Evolutionary conservation across 1,140 invertebrate species (phyloP).

Genomic region (Hermatobates lingyangjiaoensis): DNA sequence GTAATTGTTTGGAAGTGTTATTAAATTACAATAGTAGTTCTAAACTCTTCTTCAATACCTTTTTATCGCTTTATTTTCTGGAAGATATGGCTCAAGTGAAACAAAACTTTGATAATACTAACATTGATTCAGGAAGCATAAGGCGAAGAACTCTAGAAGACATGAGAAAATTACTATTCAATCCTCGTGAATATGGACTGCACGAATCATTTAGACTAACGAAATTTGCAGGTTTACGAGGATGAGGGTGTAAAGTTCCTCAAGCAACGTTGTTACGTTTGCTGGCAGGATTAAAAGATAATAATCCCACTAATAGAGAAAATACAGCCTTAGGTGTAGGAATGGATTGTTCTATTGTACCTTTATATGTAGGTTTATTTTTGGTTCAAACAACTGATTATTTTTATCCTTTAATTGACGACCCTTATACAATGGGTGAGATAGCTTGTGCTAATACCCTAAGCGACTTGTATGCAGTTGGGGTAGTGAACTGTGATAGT

Average conservation of each 20-base stretch:
- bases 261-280: slow-evolving; percentile 89
- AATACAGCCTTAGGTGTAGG: slow-evolving; percentile 69
- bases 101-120: too few species aligned
- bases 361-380: slow-evolving; percentile 77
- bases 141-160: too few species aligned
- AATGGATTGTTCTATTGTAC: slow-evolving; percentile 75
- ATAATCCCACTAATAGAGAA: slow-evolving; percentile 37
- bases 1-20: too few species aligned
- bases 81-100: too few species aligned
- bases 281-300: slow-evolving; percentile 82
- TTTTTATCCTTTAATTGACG: slow-evolving; percentile 94
- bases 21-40: too few species aligned
- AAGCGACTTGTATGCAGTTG: slow-evolving; percentile 96
- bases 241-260: slow-evolving; percentile 98
- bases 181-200: not conserved
- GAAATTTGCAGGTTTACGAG: slow-evolving; percentile 91
- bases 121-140: too few species aligned
- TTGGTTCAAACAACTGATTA: slow-evolving; percentile 96
- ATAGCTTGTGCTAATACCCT: slow-evolving; percentile 97
- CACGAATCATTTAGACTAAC: slow-evolving; percentile 70
- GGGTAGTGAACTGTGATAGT: slow-evolving; percentile 94
- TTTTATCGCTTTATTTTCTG: too few species aligned
- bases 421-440: slow-evolving; percentile 95
- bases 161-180: not conserved
- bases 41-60: too few species aligned